Conservation (phyloP, 2,113 vertebrate genomes). For the Trogon melanurus region DNA sequence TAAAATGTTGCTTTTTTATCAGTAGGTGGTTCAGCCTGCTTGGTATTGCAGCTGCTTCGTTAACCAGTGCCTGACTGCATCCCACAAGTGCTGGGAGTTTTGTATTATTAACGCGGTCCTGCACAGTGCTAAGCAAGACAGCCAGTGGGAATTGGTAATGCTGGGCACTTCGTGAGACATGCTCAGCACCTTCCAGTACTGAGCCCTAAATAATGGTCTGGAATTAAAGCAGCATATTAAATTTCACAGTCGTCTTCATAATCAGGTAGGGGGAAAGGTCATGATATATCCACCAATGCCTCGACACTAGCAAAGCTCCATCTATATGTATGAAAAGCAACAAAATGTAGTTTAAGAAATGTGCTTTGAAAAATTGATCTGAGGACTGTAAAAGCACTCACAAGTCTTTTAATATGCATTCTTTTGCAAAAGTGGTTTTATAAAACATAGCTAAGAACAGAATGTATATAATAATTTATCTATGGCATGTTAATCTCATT, state of each 20-base stretch:
- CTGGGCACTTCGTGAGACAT: neutral
- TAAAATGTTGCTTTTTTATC: constrained; percentile 1
- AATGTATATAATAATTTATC: constrained; percentile 3
- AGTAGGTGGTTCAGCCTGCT: neutral
- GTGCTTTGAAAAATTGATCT: constrained; percentile 34
- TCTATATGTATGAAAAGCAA: constrained; percentile 15
- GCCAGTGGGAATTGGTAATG: neutral
- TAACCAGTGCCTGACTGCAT: neutral
- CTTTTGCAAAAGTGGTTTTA: neutral
- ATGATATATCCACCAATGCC: neutral
- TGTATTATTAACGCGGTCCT: neutral
- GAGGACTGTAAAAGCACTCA: neutral
- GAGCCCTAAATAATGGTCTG: neutral
- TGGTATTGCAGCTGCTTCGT: neutral
- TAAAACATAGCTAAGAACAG: neutral
- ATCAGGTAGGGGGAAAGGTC: neutral
- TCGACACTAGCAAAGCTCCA: neutral
- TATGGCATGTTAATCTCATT: neutral
- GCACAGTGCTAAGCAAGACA: rapidly evolving
- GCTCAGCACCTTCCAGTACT: neutral
- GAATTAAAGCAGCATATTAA: constrained; percentile 30
- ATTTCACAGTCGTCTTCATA: constrained; percentile 28
- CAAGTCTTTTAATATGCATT: neutral
- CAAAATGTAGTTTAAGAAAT: constrained; percentile 23
- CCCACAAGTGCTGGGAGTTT: neutral